Base-by-base conservation (phyloP, 1,140 invertebrate species). In the Papilio dardanus region DNA sequence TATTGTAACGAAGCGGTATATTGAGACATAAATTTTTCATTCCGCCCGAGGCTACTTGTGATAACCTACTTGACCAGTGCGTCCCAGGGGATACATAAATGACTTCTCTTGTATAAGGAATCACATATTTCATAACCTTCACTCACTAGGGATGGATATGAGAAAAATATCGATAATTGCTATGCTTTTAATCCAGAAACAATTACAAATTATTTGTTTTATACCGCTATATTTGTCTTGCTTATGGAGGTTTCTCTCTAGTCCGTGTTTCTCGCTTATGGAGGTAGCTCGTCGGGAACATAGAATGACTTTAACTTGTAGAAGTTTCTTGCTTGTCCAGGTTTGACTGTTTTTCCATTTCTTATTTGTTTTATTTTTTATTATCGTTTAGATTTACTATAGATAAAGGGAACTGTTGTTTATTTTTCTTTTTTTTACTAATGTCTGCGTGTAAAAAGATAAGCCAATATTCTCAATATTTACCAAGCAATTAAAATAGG, bases 11-110 rank as follows among this genome's bases (percentile, higher is more conserved):
- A 46, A 58, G 46, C 81, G 78, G 78, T 89, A 90, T 91, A 90
- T 92, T 93, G 89, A 92, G 90, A 90, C 89, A 93, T 91, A 90
- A 92, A 91, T 93, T 91, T 93, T 92, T 93, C 88, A 92, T 91
- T 84, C 75, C 79, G 86, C 87, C 80, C 78, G 74, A 79, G 83
- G 87, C 79, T 87, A 84, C 83, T 86, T 84, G 82, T 90, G 88
- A 92, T 90, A 91, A 91, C 89, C 86, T 81, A 85, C 87, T 89
- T 88, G 87, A 85, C 86, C 85, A 85, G 83, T 77, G 77, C 78
- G 30, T 92, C 91, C 86, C 91, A 6, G 46, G 90, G 90, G 92
- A 90, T 92, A 83, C 89, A 93, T 93, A 93, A 92, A 93, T 83
- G 91, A 93, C 91, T 91, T 91, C 89, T 88, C 84, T 77, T 86